Evolutionary conservation across 1,140 invertebrate species (phyloP).

Genomic region (Rhynchophorus ferrugineus): DNA sequence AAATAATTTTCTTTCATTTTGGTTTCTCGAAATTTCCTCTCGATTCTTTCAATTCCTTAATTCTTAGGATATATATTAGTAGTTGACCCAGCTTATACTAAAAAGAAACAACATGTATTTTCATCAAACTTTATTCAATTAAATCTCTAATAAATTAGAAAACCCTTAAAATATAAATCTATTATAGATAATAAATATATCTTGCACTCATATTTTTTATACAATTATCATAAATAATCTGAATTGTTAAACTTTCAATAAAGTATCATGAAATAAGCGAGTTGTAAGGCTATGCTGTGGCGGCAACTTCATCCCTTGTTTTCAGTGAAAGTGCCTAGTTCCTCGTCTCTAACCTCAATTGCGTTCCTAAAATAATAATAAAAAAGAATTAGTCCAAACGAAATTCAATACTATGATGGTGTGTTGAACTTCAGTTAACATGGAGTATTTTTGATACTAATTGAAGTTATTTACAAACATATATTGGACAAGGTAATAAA

Average conservation of each 20-base stretch:
- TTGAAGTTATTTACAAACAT: too few relatives aligned
- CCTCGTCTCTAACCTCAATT: slow-evolving; percentile 24
- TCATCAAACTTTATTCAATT: neutral
- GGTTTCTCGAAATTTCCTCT: too few relatives aligned
- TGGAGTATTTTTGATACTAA: too few relatives aligned
- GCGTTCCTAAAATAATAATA: slow-evolving; percentile 22
- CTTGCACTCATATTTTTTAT: neutral
- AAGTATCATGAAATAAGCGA: too few relatives aligned
- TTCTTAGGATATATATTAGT: too few relatives aligned
- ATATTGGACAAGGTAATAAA: too few relatives aligned
- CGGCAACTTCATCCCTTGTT: slow-evolving; percentile 3
- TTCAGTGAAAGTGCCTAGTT: slow-evolving; percentile 26
- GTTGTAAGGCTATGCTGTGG: slow-evolving; percentile 7
- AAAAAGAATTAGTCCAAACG: slow-evolving; percentile 12
- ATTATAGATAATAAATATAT: neutral
- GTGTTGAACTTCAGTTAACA: too few relatives aligned
- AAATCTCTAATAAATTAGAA: neutral
- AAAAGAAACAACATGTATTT: too few relatives aligned
- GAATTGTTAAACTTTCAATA: too few relatives aligned
- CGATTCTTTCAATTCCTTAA: too few relatives aligned
- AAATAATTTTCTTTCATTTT: too few relatives aligned
- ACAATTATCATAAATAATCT: neutral
- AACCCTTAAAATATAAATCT: neutral
- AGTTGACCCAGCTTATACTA: too few relatives aligned
- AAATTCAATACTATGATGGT: neutral